These are phyloP conservation scores for Heliangelus exortis DNA, from an alignment of 2,797 vertebrate genomes.

Conservation along the genomic window DNA sequence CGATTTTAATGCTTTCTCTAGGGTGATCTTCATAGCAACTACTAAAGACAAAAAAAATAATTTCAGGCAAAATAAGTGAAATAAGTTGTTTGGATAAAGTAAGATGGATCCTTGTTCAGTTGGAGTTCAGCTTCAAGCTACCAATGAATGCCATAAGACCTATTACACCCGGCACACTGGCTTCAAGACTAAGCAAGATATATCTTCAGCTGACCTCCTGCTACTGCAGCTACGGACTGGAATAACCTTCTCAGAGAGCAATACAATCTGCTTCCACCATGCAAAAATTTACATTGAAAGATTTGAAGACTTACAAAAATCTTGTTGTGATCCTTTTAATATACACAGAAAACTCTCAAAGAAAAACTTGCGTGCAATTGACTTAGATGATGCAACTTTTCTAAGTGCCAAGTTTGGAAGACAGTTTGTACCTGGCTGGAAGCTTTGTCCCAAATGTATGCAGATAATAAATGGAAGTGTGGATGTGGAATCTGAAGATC, in stretches of 20 bases:
- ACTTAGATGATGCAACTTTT: slow-evolving; percentile 79
- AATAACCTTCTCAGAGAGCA: slow-evolving; percentile 76
- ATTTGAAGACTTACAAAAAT: slow-evolving; percentile 81
- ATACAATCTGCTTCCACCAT: slow-evolving; percentile 82
- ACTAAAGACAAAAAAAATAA: slow-evolving; percentile 29
- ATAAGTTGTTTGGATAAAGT: slow-evolving; percentile 18
- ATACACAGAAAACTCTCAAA: slow-evolving; percentile 81
- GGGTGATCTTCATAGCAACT: slow-evolving; percentile 43
- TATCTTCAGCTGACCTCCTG: slow-evolving; percentile 77
- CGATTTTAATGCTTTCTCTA: slow-evolving; percentile 69
- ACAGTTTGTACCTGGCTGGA: slow-evolving; percentile 84
- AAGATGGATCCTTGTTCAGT: slow-evolving; percentile 81
- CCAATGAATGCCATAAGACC: slow-evolving; percentile 80
- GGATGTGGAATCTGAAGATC: slow-evolving; percentile 78
- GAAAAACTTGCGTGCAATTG: slow-evolving; percentile 79
- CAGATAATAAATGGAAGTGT: slow-evolving; percentile 81
- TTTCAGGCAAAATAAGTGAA: slow-evolving; percentile 25
- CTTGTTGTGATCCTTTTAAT: slow-evolving; percentile 82
- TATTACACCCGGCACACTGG: slow-evolving; percentile 78
- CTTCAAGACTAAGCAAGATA: slow-evolving; percentile 78
- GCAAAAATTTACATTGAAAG: slow-evolving; percentile 81
- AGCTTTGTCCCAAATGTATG: slow-evolving; percentile 82
- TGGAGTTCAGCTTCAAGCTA: slow-evolving; percentile 78
- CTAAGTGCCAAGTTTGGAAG: slow-evolving; percentile 81
- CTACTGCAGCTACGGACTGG: slow-evolving; percentile 82